A percentile compares a stretch with the other conserved stretches of the same genome.
Conservation (phyloP, 2,797 vertebrate genomes). For the Hybognathus amarus region DNA sequence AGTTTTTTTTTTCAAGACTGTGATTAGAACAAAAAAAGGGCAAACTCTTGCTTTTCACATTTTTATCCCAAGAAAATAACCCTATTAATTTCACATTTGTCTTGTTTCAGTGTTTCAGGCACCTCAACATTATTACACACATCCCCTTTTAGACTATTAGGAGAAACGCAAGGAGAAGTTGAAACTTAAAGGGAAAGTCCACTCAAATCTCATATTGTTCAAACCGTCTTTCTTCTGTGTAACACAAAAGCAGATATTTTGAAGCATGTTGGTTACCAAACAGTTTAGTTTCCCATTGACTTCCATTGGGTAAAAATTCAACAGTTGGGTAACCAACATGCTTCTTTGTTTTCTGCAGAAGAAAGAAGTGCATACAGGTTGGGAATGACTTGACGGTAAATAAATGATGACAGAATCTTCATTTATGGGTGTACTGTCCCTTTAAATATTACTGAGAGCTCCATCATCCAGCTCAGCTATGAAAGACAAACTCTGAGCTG, state of each 20-base stretch:
- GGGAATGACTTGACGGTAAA: not conserved
- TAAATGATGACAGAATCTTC: not conserved
- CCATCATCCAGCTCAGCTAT: not conserved
- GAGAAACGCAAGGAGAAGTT: not conserved
- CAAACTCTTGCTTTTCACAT: not conserved
- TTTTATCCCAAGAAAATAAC: not conserved
- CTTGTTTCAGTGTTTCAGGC: not conserved
- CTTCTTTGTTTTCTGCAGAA: not conserved
- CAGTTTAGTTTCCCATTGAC: not conserved
- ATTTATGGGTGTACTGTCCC: not conserved
- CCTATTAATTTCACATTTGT: not conserved
- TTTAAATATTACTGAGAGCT: slow-evolving; percentile 16
- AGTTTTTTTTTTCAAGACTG: not conserved
- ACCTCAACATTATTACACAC: not conserved
- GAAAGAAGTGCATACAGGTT: not conserved
- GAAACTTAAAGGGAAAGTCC: not conserved
- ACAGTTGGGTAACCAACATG: not conserved
- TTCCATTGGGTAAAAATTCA: not conserved
- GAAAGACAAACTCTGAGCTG: slow-evolving; percentile 19
- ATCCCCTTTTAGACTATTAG: not conserved
- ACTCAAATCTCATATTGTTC: not conserved
- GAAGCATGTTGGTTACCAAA: not conserved
- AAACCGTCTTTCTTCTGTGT: not conserved
- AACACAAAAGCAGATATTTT: not conserved
- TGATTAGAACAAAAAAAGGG: not conserved